These are phyloP conservation scores for Ceratoteleas bidentatus DNA, from an alignment of 1,140 invertebrate species.

Conservation along the genomic window DNA sequence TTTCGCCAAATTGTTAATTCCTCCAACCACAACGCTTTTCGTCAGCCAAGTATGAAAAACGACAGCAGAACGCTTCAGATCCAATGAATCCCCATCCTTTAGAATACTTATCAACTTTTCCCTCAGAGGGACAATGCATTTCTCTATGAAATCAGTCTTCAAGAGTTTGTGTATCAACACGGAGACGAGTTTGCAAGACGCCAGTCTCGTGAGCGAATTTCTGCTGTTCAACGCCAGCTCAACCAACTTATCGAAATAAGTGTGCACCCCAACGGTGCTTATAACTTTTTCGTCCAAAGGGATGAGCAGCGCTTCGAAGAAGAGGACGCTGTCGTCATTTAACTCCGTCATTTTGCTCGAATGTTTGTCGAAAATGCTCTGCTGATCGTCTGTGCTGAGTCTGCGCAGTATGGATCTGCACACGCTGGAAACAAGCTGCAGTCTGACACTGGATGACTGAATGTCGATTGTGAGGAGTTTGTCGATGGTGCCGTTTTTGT, in stretches of 20 bases:
- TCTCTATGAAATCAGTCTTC: conserved; percentile 44
- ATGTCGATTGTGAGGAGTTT: conserved; percentile 61
- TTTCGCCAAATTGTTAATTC: conserved; percentile 35
- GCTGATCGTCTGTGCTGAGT: conserved; percentile 54
- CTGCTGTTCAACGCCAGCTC: conserved; percentile 26
- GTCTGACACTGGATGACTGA: conserved; percentile 37
- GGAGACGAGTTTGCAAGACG: conserved; percentile 49
- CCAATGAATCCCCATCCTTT: conserved; percentile 15
- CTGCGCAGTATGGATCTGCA: conserved; percentile 67
- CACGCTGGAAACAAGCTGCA: conserved; percentile 62
- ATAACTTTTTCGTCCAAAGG: conserved; percentile 47
- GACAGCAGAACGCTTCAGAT: conserved; percentile 42
- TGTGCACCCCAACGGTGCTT: conserved; percentile 22
- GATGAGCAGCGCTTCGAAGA: conserved; percentile 46
- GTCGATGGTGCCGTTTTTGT: conserved; percentile 69
- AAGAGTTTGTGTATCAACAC: conserved; percentile 54
- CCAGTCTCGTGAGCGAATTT: conserved; percentile 26
- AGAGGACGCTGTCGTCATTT: conserved; percentile 33
- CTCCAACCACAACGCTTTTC: conserved; percentile 53
- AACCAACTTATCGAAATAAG: conserved; percentile 46
- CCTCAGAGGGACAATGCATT: conserved; percentile 44
- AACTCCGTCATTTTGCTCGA: conserved; percentile 42
- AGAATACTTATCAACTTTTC: conserved; percentile 34
- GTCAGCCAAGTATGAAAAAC: conserved; percentile 56
- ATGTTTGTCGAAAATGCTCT: conserved; percentile 60